Base-by-base conservation (phyloP, 2,888 invertebrate species). In the Herminia tarsipennalis region DNA sequence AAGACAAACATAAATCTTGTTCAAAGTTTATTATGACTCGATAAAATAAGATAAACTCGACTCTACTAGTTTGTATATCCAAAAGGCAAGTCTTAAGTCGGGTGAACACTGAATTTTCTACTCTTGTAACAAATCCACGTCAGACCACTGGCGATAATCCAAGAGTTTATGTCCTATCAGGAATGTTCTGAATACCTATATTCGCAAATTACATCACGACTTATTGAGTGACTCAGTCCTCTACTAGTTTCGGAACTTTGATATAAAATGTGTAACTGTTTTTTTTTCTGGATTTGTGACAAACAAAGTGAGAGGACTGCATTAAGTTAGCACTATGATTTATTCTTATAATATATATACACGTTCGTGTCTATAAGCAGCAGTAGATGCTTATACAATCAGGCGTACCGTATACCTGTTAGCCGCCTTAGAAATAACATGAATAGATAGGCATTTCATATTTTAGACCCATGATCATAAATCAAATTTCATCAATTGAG, bases 71-170 rank as follows among this genome's bases (percentile, higher is more conserved):
- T 33, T 41, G 16, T 41, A 28, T 57, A 43, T 50, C 32, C 57
- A 38, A 46, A 60, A 63, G 58, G 43, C 54, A 56, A 56, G 49
- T 54, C 54, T 71, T 66, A 70, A 73, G 72, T 67, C 60, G 67
- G 66, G 61, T 61, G 76, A 74, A 68, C 74, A 75, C 77, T 76
- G 81, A 78, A 81, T 85, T 84, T 84, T 78, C 77, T 75, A 72
- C 73, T 78, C 67, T 65, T 70, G 78, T 75, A 76, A 82, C 82
- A 81, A 81, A 85, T 82, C 78, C 71, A 80, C 73, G 78, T 81
- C 81, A 76, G 72, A 58, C 62, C 66, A 74, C 73, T 83, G 81
- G 85, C 81, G 78, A 78, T 83, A 82, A 84, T 84, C 83, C 81
- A 82, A 79, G 70, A 77, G 69, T 78, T 78, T 78, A 75, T 73